Percentiles rank a stretch among this genome's conserved stretches.
Evolutionary conservation across 2,888 invertebrate genomes (phyloP).

Genomic region (Dasypolia templi): DNA sequence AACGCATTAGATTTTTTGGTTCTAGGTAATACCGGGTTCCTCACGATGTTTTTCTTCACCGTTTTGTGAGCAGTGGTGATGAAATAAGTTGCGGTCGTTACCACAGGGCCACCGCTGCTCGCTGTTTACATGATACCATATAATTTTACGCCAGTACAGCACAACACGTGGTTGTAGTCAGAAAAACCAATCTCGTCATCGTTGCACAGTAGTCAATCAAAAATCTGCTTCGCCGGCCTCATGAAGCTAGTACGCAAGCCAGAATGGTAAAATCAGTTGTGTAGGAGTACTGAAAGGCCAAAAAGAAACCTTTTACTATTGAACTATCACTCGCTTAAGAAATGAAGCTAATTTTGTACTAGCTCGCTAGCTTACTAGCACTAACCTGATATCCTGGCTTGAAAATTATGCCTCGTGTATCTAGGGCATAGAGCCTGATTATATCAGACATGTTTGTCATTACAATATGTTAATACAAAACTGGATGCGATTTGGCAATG

Average conservation of each 20-base stretch:
- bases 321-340: too few species aligned
- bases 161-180: too few species aligned
- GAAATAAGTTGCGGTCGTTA: not conserved
- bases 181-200: not conserved
- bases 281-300: too few species aligned
- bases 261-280: not conserved
- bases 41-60: too few species aligned
- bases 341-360: not conserved
- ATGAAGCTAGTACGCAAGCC: not conserved
- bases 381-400: not conserved
- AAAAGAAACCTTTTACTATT: too few species aligned
- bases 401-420: not conserved
- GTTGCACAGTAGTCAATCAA: not conserved
- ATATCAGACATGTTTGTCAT: constrained; percentile 54
- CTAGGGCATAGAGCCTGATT: constrained; percentile 45
- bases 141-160: not conserved
- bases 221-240: not conserved
- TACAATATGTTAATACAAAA: constrained; percentile 44
- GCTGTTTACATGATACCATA: not conserved
- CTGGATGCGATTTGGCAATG: constrained; percentile 45
- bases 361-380: not conserved
- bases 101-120: not conserved
- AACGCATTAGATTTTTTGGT: not conserved
- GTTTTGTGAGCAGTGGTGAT: not conserved
- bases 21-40: too few species aligned